Conservation (phyloP, 2,113 vertebrate species). For the Paratilapia polleni region DNA sequence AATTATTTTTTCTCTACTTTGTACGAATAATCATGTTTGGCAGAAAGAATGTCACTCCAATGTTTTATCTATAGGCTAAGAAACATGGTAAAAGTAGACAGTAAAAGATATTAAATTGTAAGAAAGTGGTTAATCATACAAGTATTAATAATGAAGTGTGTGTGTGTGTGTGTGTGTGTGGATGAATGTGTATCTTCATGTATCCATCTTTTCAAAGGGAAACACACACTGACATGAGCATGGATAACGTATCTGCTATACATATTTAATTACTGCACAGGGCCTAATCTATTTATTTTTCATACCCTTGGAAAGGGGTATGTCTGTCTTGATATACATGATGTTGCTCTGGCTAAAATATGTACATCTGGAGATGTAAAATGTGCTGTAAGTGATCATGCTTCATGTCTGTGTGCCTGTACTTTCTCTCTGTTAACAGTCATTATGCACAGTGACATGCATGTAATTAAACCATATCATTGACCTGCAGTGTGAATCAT, state of each 20-base stretch:
- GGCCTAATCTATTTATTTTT: slow-evolving; percentile 30
- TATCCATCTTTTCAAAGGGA: background rate
- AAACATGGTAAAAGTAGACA: background rate
- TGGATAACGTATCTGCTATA: background rate
- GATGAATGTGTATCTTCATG: too few species aligned
- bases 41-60: too few species aligned
- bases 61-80: background rate
- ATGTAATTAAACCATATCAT: slow-evolving; percentile 3
- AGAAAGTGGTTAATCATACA: background rate
- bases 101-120: background rate
- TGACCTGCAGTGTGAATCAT: background rate
- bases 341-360: background rate
- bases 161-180: background rate
- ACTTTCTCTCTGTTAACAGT: background rate
- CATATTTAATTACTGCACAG: slow-evolving; percentile 23
- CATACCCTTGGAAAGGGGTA: background rate
- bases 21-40: background rate
- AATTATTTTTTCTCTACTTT: background rate
- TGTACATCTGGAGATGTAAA: background rate
- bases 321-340: background rate
- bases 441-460: background rate
- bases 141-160: background rate
- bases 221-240: background rate
- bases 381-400: background rate
- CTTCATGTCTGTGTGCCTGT: background rate